A percentile compares a stretch with the other conserved stretches of the same genome.
Evolutionary conservation across 2,888 invertebrate genomes (phyloP).

Genomic region (Cheilosia soror): DNA sequence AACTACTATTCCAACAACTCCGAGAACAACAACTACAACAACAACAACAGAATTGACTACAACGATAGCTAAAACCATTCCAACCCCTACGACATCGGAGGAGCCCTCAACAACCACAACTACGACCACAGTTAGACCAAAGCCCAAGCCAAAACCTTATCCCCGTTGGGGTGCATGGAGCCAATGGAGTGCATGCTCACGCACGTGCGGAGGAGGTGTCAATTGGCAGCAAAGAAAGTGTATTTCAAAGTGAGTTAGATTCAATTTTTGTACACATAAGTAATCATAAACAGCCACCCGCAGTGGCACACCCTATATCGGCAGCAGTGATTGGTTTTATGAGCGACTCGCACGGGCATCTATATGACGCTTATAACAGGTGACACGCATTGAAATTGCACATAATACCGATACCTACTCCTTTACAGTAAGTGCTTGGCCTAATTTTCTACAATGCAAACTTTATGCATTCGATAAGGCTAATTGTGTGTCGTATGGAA

Average conservation of each 20-base stretch:
- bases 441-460: conserved; percentile 24
- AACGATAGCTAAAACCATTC: conserved; percentile 55
- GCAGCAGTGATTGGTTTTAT: conserved; percentile 57
- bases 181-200: conserved; percentile 90
- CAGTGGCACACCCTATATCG: conserved; percentile 47
- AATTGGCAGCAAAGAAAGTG: conserved; percentile 81
- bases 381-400: conserved; percentile 65
- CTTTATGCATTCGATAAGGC: conserved; percentile 18
- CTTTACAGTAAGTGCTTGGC: conserved; percentile 32
- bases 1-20: conserved; percentile 60
- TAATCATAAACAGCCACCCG: conserved; percentile 53
- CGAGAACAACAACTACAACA: conserved; percentile 74
- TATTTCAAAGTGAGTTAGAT: conserved; percentile 80
- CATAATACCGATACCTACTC: conserved; percentile 36
- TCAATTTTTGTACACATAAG: conserved; percentile 28
- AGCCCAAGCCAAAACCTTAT: conserved; percentile 78
- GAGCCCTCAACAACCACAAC: conserved; percentile 45
- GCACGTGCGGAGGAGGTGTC: conserved; percentile 94
- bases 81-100: conserved; percentile 58
- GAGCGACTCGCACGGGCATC: conserved; percentile 52
- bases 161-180: conserved; percentile 92
- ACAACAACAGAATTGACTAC: conserved; percentile 48
- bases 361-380: conserved; percentile 30
- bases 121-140: conserved; percentile 76
- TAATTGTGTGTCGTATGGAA: conserved; percentile 10